These are phyloP conservation scores for Scartelaos histophorus DNA, from an alignment of 2,113 vertebrate genomes.

Conservation along the genomic window DNA sequence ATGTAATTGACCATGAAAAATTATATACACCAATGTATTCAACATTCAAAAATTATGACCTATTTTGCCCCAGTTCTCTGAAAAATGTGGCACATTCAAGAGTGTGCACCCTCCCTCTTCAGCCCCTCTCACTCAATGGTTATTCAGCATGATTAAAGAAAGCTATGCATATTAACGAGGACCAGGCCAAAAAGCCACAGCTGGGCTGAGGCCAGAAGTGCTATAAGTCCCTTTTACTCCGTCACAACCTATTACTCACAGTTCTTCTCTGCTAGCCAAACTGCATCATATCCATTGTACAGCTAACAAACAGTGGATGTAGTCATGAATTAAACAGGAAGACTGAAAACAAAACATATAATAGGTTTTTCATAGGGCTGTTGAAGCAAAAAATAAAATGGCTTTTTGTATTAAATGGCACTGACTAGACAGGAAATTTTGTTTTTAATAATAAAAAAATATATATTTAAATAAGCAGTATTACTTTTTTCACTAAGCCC, in stretches of 20 bases:
- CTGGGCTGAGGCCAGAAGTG: conserved; percentile 38
- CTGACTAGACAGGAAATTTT: too few species aligned
- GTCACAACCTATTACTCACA: conserved; percentile 58
- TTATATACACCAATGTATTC: conserved; percentile 31
- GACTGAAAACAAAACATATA: neutral
- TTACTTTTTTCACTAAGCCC: too few species aligned
- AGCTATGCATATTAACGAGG: conserved; percentile 75
- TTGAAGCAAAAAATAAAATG: too few species aligned
- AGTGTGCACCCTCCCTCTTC: neutral
- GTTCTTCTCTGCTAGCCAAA: conserved; percentile 24
- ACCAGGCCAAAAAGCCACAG: conserved; percentile 57
- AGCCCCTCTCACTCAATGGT: conserved; percentile 15
- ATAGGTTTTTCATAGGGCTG: neutral
- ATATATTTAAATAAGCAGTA: too few species aligned
- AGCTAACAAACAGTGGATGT: conserved; percentile 43
- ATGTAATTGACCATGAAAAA: conserved; percentile 36
- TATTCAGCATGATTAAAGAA: conserved; percentile 54
- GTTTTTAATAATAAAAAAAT: too few species aligned
- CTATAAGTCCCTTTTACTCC: conserved; percentile 47
- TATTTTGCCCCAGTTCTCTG: conserved; percentile 36
- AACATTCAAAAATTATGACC: conserved; percentile 53
- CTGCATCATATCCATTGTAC: conserved; percentile 31
- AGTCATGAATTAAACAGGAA: conserved; percentile 17
- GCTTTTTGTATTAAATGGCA: too few species aligned
- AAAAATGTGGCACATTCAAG: conserved; percentile 42